phyloP scores from a whole-genome alignment of 2,113 vertebrate species.

The Charina bottae region DNA sequence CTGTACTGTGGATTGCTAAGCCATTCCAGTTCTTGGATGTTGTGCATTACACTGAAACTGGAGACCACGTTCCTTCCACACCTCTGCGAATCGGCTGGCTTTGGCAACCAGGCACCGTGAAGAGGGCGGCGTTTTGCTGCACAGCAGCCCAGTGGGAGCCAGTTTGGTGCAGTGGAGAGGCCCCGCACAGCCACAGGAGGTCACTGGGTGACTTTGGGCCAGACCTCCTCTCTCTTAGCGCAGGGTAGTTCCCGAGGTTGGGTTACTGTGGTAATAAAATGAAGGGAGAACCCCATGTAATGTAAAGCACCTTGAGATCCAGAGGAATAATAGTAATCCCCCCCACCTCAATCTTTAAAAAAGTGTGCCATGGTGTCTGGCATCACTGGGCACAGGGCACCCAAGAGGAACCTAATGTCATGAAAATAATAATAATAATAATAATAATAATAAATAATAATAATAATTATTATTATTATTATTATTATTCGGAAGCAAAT shows the following conservation, averaged over 20 bases:
- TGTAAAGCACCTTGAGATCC: neutral
- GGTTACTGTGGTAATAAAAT: neutral
- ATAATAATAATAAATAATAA: neutral
- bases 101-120: neutral
- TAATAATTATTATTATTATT: neutral
- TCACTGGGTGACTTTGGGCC: neutral
- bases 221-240: neutral
- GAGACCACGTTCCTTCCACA: neutral
- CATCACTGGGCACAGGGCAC: neutral
- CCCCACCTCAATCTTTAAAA: neutral
- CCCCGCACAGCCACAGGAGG: neutral
- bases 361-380: neutral
- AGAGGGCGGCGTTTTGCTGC: neutral
- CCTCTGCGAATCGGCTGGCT: neutral
- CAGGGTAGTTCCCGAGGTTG: neutral
- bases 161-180: neutral
- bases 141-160: neutral
- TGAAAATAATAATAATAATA: neutral
- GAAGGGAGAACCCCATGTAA: neutral
- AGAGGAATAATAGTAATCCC: neutral
- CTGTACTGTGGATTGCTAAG: neutral
- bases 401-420: neutral
- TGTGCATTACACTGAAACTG: neutral
- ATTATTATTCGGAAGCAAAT: neutral
- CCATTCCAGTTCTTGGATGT: neutral